phyloP scores from a whole-genome alignment of 2,888 invertebrate genomes.

The Anthrax anthrax region DNA sequence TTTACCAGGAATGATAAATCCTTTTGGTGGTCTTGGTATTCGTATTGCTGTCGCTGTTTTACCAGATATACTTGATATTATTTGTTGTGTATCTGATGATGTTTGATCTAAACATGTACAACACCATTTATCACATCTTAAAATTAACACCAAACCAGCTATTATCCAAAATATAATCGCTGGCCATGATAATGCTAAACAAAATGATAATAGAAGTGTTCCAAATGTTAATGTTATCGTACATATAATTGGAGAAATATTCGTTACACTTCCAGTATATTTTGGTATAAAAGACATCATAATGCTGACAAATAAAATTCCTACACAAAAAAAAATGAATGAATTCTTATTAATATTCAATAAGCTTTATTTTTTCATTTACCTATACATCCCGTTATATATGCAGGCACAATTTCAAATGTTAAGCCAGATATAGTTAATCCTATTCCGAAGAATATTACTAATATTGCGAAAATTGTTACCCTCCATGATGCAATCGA shows the following conservation, averaged over 20 bases:
- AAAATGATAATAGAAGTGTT: conserved; percentile 24
- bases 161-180: conserved; percentile 29
- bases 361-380: neutral
- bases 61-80: conserved; percentile 28
- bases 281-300: conserved; percentile 33
- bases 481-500: conserved; percentile 30
- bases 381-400: conserved; percentile 25
- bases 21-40: conserved; percentile 27
- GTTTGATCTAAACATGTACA: conserved; percentile 29
- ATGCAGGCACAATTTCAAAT: conserved; percentile 23
- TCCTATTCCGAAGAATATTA: conserved; percentile 24
- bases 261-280: conserved; percentile 27
- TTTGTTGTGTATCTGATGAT: conserved; percentile 23
- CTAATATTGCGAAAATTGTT: conserved; percentile 26
- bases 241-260: conserved; percentile 28
- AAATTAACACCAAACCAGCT: conserved; percentile 24
- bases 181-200: conserved; percentile 30
- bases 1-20: conserved; percentile 21
- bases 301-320: conserved; percentile 26
- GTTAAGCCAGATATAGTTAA: conserved; percentile 23
- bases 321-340: conserved; percentile 10
- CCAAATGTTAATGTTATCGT: conserved; percentile 23
- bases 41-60: conserved; percentile 26
- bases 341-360: too few species aligned
- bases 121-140: conserved; percentile 32